These are phyloP conservation scores for Nudaria mundana DNA, from an alignment of 2,888 invertebrate species.

Conservation along the genomic window DNA sequence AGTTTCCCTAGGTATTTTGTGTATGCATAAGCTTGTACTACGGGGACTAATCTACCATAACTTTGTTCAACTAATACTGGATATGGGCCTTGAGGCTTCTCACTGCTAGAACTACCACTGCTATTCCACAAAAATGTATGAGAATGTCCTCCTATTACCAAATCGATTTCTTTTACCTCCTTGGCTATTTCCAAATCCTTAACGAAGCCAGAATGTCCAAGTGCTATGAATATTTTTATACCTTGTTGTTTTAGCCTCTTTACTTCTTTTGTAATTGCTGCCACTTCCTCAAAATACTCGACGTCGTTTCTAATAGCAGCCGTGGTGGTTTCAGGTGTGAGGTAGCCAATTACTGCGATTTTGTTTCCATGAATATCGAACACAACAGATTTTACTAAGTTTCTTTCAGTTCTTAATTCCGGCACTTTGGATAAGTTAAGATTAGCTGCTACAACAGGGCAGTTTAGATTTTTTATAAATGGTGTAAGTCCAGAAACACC, in stretches of 20 bases:
- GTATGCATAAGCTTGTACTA: slow-evolving; percentile 94
- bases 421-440: slow-evolving; percentile 85
- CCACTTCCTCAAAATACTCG: slow-evolving; percentile 85
- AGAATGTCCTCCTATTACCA: slow-evolving; percentile 93
- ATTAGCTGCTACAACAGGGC: slow-evolving; percentile 90
- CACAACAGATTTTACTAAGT: slow-evolving; percentile 83
- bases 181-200: slow-evolving; percentile 89
- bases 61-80: slow-evolving; percentile 86
- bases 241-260: slow-evolving; percentile 83
- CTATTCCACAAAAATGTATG: slow-evolving; percentile 94
- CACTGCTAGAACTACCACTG: slow-evolving; percentile 83
- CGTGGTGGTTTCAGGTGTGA: slow-evolving; percentile 89
- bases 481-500: slow-evolving; percentile 88
- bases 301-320: slow-evolving; percentile 79
- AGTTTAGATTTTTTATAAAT: slow-evolving; percentile 85
- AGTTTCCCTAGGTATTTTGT: slow-evolving; percentile 94
- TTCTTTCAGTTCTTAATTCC: slow-evolving; percentile 70
- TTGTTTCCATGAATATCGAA: slow-evolving; percentile 83
- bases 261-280: slow-evolving; percentile 84
- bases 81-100: slow-evolving; percentile 87
- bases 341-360: slow-evolving; percentile 92
- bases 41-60: slow-evolving; percentile 87
- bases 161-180: slow-evolving; percentile 88
- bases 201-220: slow-evolving; percentile 93
- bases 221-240: slow-evolving; percentile 90